Evolutionary conservation across 1,140 invertebrate species (phyloP), one percentile per base, ranked within the genome.

Genomic region (Triops cancriformis): DNA sequence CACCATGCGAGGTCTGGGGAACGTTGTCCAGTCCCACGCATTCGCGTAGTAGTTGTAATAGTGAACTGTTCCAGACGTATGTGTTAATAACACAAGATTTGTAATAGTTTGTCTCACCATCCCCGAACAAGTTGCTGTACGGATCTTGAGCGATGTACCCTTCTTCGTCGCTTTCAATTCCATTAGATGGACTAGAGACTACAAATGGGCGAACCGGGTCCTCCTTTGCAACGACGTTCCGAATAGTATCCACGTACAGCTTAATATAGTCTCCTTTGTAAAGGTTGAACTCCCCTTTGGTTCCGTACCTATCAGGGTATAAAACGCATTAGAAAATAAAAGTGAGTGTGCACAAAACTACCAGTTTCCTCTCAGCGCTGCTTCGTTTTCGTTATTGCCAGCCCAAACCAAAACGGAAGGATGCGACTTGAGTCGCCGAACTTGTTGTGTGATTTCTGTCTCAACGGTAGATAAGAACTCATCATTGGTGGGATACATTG

Each of bases 311-410:
- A 80, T 43, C 79, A 28, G 51, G 41, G 18, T 64, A n/a, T 18
- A 79, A 23, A 78, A 78, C 14, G 78, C 64, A 4, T 1, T 74
- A 23, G 6, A 74, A 18, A 10, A 31, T 51, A 41, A 51, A 14
- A 12, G 11, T 45, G 74, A n/a, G 14, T 14, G 10, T 64, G 45
- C n/a, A 12, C 5, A 64, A 1, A 64, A 80, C 77, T 80, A 89
- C 95, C 95, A 97, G 83, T 95, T 91, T 43, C 89, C 89, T 72
- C 89, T 87, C 1, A 99, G 84, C 0, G 94, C 96, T 31, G 89
- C 91, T 88, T 99, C 97, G 83, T 99, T 99, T 86, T 99, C 98
- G 85, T 99, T 99, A 84, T 99, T 99, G 4, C 94, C 96, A 18
- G 95, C 93, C 91, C 94, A 95, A 0, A 98, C 80, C 0, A 94